Conservation (phyloP, 2,113 vertebrate species). For the Tilapia sparmanii region DNA sequence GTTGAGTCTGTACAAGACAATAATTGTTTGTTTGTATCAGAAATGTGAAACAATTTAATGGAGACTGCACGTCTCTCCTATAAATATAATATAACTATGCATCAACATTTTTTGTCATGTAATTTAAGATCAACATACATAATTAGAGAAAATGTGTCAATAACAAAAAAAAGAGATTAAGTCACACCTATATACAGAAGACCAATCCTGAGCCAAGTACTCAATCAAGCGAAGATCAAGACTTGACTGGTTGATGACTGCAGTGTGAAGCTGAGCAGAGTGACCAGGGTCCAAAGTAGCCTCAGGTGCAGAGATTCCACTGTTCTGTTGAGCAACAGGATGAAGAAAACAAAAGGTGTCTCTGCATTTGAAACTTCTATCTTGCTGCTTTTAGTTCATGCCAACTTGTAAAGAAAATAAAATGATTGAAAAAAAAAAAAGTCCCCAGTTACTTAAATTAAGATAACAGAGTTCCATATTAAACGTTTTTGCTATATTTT, state of each 20-base stretch:
- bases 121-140: neutral
- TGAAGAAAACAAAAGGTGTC: neutral
- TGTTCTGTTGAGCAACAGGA: constrained; percentile 67
- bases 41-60: neutral
- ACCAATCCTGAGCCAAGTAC: constrained; percentile 90
- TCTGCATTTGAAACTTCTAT: neutral
- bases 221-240: constrained; percentile 79
- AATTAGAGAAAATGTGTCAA: neutral
- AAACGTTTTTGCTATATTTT: neutral
- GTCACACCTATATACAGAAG: constrained; percentile 72
- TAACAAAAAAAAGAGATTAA: neutral
- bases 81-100: neutral
- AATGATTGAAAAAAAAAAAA: neutral
- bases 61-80: neutral
- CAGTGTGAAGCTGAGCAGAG: constrained; percentile 87
- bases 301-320: constrained; percentile 46
- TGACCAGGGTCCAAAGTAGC: constrained; percentile 77
- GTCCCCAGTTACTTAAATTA: neutral
- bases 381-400: neutral
- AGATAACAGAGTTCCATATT: neutral
- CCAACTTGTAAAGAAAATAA: neutral
- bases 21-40: neutral
- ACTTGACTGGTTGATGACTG: constrained; percentile 79
- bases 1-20: constrained; percentile 53
- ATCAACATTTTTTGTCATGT: neutral